Conservation (phyloP, 2,113 vertebrate species). For the Merops nubicus region DNA sequence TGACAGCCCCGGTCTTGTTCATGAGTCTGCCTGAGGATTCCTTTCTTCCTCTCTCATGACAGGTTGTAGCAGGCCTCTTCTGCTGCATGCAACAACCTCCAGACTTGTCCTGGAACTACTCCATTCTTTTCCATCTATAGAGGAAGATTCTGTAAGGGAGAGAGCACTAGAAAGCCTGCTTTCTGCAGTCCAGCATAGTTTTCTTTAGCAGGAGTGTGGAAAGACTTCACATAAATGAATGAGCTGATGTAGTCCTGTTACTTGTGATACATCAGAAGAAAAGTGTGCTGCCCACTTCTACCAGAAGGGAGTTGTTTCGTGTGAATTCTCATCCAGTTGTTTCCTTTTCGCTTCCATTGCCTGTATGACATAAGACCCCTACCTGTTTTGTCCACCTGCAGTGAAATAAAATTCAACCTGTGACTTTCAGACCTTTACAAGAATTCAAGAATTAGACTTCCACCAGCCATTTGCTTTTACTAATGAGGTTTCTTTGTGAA, state of each 20-base stretch:
- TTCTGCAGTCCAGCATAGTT: not conserved
- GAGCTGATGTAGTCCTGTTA: not conserved
- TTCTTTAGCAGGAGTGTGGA: not conserved
- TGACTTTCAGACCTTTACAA: not conserved
- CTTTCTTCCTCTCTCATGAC: not conserved
- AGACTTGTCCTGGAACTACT: not conserved
- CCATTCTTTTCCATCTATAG: not conserved
- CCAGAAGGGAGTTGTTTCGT: not conserved
- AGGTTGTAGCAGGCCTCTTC: not conserved
- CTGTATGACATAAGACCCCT: not conserved
- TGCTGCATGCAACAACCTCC: not conserved
- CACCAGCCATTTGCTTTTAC: not conserved
- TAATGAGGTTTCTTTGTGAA: not conserved
- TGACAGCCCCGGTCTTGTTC: not conserved
- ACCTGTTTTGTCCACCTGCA: not conserved
- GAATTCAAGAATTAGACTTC: not conserved
- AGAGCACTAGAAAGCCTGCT: not conserved
- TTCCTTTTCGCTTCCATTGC: not conserved
- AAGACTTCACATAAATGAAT: not conserved
- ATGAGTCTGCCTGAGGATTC: not conserved
- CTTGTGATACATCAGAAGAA: not conserved
- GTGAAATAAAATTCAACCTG: not conserved
- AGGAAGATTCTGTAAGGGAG: not conserved
- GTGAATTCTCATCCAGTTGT: not conserved
- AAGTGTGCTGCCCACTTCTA: not conserved